These are phyloP conservation scores for Prionailurus bengalensis DNA, from an alignment of 2,113 vertebrate species.

Conservation along the genomic window DNA sequence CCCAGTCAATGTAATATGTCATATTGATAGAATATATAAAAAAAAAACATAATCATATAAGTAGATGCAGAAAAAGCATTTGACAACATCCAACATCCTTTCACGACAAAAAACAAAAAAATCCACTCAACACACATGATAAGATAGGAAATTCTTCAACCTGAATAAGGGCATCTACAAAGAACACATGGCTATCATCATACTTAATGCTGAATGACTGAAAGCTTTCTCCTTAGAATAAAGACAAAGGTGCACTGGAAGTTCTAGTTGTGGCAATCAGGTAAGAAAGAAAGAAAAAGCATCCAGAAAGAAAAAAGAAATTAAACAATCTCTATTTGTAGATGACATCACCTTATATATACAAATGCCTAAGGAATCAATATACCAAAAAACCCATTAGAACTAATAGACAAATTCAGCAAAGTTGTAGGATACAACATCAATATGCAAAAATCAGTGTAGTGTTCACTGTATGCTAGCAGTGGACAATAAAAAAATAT, in stretches of 20 bases:
- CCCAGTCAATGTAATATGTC: not conserved
- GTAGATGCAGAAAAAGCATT: not conserved
- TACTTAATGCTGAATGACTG: not conserved
- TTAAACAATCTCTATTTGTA: not conserved
- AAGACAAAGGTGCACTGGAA: not conserved
- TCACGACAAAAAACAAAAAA: not conserved
- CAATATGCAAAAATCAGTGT: slow-evolving; percentile 4
- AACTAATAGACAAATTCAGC: not conserved
- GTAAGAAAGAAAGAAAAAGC: not conserved
- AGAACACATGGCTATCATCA: not conserved
- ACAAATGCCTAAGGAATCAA: not conserved
- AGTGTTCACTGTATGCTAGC: not conserved
- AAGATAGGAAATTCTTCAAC: not conserved
- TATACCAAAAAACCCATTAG: not conserved
- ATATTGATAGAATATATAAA: not conserved
- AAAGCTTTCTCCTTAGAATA: not conserved
- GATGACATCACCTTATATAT: not conserved
- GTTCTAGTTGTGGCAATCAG: not conserved
- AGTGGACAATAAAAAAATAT: not conserved
- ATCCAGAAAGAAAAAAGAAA: not conserved
- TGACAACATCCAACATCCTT: not conserved
- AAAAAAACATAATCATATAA: not conserved
- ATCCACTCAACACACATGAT: not conserved
- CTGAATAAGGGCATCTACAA: not conserved
- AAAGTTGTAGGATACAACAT: not conserved